phyloP scores from a whole-genome alignment of 2,888 invertebrate species.

The Drosophila lutescens region DNA sequence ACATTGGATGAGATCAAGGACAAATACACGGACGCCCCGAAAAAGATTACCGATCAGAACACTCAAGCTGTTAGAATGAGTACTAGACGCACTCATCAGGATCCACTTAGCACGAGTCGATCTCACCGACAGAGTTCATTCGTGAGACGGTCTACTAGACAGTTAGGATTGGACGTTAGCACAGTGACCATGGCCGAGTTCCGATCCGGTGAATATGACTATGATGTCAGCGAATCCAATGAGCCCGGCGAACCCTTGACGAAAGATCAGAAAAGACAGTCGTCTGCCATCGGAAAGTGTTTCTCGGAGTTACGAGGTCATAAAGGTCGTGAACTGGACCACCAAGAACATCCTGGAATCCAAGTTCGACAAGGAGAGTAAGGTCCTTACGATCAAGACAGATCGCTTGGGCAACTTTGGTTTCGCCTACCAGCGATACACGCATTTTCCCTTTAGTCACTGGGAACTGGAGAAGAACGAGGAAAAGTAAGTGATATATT shows the following conservation, averaged over 20 bases:
- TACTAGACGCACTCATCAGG: background rate
- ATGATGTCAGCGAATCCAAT: background rate
- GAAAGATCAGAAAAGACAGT: background rate
- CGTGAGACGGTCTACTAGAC: background rate
- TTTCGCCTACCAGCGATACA: constrained; percentile 79
- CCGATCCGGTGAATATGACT: background rate
- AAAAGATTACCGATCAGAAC: constrained; percentile 29
- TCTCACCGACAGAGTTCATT: background rate
- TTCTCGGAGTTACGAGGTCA: background rate
- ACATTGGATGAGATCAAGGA: constrained; percentile 46
- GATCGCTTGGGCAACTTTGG: constrained; percentile 82
- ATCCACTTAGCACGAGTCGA: background rate
- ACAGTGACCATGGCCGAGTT: background rate
- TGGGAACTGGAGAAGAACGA: constrained; percentile 74
- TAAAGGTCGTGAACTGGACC: constrained; percentile 73
- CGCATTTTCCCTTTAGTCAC: constrained; percentile 80
- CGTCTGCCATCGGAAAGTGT: too few relatives aligned
- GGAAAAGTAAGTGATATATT: constrained; percentile 61
- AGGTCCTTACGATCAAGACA: constrained; percentile 72
- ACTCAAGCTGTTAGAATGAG: background rate
- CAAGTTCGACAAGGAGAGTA: constrained; percentile 51
- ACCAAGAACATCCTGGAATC: constrained; percentile 66
- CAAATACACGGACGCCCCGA: constrained; percentile 19
- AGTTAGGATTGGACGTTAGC: background rate
- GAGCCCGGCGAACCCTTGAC: background rate